Evolutionary conservation across 2,797 vertebrate genomes (phyloP).

Genomic region (Alauda arvensis): DNA sequence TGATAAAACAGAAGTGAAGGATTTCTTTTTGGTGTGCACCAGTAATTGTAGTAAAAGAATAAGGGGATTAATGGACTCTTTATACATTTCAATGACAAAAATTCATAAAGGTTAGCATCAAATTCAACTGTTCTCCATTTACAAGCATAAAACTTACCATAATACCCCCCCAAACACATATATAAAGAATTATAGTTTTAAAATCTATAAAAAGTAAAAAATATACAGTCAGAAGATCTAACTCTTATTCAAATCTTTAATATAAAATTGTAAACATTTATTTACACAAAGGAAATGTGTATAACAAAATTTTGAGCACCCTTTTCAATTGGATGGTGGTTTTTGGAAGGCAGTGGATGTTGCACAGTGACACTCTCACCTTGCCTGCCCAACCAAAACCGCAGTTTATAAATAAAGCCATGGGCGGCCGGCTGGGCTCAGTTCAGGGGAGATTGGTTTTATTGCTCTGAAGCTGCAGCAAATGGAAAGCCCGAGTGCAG

Average conservation of each 20-base stretch:
- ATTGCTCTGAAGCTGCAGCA: slow-evolving; percentile 77
- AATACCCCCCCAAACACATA: slow-evolving; percentile 73
- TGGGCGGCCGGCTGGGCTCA: slow-evolving; percentile 56
- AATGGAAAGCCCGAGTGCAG: slow-evolving; percentile 56
- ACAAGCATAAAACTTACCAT: slow-evolving; percentile 75
- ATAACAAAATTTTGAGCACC: slow-evolving; percentile 75
- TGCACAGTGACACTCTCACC: slow-evolving; percentile 60
- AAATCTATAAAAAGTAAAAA: slow-evolving; percentile 88
- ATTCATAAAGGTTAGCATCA: slow-evolving; percentile 75
- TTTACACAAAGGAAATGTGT: slow-evolving; percentile 83
- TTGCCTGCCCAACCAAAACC: slow-evolving; percentile 54
- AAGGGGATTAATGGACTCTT: slow-evolving; percentile 76
- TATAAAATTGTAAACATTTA: slow-evolving; percentile 88
- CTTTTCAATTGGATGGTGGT: slow-evolving; percentile 71
- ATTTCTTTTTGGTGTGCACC: slow-evolving; percentile 79
- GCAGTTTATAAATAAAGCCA: slow-evolving; percentile 77
- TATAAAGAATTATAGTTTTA: slow-evolving; percentile 83
- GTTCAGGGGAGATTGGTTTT: slow-evolving; percentile 69
- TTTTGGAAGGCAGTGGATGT: slow-evolving; percentile 68
- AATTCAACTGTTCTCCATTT: slow-evolving; percentile 74
- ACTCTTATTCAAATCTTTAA: slow-evolving; percentile 78
- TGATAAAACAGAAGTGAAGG: slow-evolving; percentile 78
- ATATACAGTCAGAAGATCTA: slow-evolving; percentile 84
- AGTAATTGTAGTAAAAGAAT: slow-evolving; percentile 76
- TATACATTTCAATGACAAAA: slow-evolving; percentile 73